Evolutionary conservation across 2,888 invertebrate species (phyloP).

Genomic region (Macaria liturata): DNA sequence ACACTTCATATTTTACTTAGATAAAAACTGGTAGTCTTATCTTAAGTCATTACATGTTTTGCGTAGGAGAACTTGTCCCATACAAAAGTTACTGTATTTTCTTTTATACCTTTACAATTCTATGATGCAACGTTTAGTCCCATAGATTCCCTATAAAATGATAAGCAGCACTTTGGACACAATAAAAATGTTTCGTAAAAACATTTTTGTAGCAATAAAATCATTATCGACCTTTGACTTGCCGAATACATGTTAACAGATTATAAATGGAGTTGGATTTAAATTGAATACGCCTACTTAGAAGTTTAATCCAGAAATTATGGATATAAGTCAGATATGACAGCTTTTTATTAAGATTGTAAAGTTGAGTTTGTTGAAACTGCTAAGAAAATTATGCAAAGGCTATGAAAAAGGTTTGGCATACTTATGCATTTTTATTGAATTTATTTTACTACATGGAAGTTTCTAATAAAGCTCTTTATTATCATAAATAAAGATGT

Average conservation of each 20-base stretch:
- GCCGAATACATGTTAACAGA: slow-evolving; percentile 14
- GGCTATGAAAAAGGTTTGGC: too few species aligned
- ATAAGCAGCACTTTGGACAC: slow-evolving; percentile 17
- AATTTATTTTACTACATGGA: too few species aligned
- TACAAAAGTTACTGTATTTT: slow-evolving; percentile 7
- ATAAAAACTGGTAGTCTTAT: background rate
- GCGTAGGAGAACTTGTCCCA: slow-evolving; percentile 22
- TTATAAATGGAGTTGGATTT: slow-evolving; percentile 9
- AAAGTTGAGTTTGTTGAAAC: slow-evolving; percentile 3
- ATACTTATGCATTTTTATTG: too few species aligned
- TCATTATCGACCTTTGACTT: slow-evolving; percentile 15
- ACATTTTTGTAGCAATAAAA: slow-evolving; percentile 15
- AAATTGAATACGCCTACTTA: slow-evolving; percentile 17
- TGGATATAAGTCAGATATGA: slow-evolving; percentile 12
- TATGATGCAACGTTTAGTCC: background rate
- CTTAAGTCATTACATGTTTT: slow-evolving; percentile 1
- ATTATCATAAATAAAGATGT: too few species aligned
- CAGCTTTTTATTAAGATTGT: slow-evolving; percentile 2
- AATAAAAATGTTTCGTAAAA: slow-evolving; percentile 17
- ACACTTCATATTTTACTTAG: slow-evolving; percentile 2
- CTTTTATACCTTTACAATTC: background rate
- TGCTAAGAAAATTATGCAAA: background rate
- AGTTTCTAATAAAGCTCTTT: too few species aligned
- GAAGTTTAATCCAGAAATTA: slow-evolving; percentile 17
- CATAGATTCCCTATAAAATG: slow-evolving; percentile 11